Evolutionary conservation across 2,113 vertebrate species (phyloP), one percentile per base, ranked within the genome.

Genomic region (Pandion haliaetus): DNA sequence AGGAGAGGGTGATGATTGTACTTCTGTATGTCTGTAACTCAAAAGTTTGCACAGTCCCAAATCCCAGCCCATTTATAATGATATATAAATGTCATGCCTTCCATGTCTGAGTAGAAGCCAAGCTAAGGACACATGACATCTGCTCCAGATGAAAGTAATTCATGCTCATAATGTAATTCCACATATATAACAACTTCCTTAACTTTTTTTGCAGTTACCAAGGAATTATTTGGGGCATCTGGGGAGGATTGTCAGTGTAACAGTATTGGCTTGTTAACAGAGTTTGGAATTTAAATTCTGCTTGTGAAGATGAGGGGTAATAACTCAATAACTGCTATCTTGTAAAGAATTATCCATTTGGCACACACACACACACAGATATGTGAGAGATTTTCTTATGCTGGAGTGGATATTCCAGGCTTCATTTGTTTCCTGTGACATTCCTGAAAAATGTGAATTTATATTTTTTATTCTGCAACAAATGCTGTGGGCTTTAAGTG

Each of bases 131-230:
- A 82, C 25, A 62, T 65, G 91, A 95, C 94, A 96, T 94, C 91
- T 96, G 88, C 66, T 95, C 81, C 93, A 94, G 93, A 96, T 94
- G 86, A 95, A 93, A 97, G 58, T 61, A 49, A 87, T 95, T 89
- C 77, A 0, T 85, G 31, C 34, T 87, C 54, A 62, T 55, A 94
- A 85, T 71, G 76, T 79, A 95, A 90, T 90, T 95, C 72, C 82
- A 92, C 20, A 74, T 78, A 88, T 28, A 63, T 69, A 95, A 93
- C 82, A 93, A 93, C 83, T 95, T 97, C 90, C 96, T 96, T 23
- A 49, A 78, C 14, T 31, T 69, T 59, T 79, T 86, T 79, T 92
- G 32, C 31, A 71, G 66, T 97, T 96, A 87, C 84, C 12, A 65
- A 77, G 66, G 58, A 96, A 85, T 85, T 94, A 89, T 77, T 91